A percentile compares a stretch with the other conserved stretches of the same genome.
These are phyloP conservation scores for Lates calcarifer DNA, from an alignment of 2,113 vertebrate genomes.

Conservation along the genomic window DNA sequence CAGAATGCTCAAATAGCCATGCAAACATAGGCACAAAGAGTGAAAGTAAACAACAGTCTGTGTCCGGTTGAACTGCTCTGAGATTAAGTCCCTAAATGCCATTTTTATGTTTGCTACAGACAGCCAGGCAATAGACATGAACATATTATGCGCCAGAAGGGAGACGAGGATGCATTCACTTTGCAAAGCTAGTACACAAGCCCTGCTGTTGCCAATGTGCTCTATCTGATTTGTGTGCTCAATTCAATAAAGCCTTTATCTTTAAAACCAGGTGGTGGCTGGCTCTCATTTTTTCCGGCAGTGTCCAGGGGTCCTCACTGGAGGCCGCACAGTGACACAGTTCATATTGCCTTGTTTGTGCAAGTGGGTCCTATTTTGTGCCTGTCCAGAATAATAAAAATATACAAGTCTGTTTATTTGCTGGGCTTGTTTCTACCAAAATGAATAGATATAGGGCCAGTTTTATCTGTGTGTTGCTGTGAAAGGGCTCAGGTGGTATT, in stretches of 20 bases:
- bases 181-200: conserved; percentile 54
- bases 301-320: conserved; percentile 62
- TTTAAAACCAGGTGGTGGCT: conserved; percentile 74
- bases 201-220: conserved; percentile 57
- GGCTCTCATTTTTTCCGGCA: conserved; percentile 60
- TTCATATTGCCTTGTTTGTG: conserved; percentile 79
- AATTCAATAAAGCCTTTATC: conserved; percentile 80
- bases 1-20: conserved; percentile 29
- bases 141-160: conserved; percentile 58
- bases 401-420: conserved; percentile 79
- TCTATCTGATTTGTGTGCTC: conserved; percentile 70
- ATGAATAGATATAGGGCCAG: conserved; percentile 47
- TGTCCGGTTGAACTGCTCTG: conserved; percentile 48
- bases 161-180: conserved; percentile 65
- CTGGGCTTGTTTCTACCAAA: conserved; percentile 72
- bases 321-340: conserved; percentile 58
- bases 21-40: conserved; percentile 48
- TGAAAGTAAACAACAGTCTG: conserved; percentile 58
- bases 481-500: conserved; percentile 71
- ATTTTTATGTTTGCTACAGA: conserved; percentile 63
- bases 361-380: conserved; percentile 73
- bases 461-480: conserved; percentile 63
- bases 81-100: conserved; percentile 56
- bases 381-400: conserved; percentile 82
- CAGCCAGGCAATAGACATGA: conserved; percentile 53